Percentiles rank a stretch among this genome's conserved stretches.
Conservation (phyloP, 2,113 vertebrate species). For the Syngnathus floridae region DNA sequence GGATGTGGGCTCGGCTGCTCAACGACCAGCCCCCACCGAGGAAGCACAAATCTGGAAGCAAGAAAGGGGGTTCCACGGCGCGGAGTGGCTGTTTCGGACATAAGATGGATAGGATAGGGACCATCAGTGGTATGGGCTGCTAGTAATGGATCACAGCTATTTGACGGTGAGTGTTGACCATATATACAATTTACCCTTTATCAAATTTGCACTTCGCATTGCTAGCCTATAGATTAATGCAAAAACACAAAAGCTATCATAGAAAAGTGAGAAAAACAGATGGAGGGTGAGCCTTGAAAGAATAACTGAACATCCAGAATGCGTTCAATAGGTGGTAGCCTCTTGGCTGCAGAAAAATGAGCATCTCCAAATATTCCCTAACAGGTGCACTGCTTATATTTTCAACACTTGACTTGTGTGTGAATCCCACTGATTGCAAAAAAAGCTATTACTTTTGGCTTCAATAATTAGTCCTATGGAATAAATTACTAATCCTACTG, state of each 20-base stretch:
- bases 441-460: neutral
- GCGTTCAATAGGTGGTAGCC: neutral
- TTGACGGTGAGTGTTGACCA: slow-evolving; percentile 69
- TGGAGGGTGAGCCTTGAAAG: too few relatives aligned
- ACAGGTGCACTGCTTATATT: neutral
- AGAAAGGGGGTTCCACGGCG: slow-evolving; percentile 76
- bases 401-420: neutral
- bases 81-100: slow-evolving; percentile 89
- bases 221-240: neutral
- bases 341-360: neutral
- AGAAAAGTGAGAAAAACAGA: neutral
- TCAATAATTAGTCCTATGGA: neutral
- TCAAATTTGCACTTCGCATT: neutral
- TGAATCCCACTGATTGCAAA: neutral
- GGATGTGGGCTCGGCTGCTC: slow-evolving; percentile 78
- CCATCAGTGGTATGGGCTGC: slow-evolving; percentile 93
- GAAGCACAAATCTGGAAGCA: slow-evolving; percentile 74
- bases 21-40: slow-evolving; percentile 76
- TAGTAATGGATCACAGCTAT: slow-evolving; percentile 65
- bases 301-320: too few relatives aligned
- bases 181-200: neutral
- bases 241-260: too few relatives aligned
- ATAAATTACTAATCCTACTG: neutral
- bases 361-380: neutral
- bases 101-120: slow-evolving; percentile 94